Percentiles rank a stretch among this genome's conserved stretches.
Conservation (phyloP, 2,888 invertebrate genomes). For the Scaptomyza flava region DNA sequence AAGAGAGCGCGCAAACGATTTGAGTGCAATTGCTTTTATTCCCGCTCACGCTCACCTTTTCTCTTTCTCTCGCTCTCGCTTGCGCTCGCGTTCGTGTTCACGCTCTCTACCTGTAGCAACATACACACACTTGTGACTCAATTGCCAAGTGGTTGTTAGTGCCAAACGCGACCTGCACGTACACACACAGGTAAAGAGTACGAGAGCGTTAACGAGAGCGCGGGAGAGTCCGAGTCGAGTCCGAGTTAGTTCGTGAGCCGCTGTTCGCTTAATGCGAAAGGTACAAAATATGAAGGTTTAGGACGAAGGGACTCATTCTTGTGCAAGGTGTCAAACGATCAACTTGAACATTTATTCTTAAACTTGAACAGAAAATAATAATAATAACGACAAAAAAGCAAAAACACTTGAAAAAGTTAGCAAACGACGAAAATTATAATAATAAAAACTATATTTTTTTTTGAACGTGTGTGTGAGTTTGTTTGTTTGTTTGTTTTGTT, state of each 20-base stretch:
- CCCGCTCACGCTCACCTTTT: neutral
- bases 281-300: constrained; percentile 85
- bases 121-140: constrained; percentile 19
- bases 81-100: neutral
- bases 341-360: constrained; percentile 66
- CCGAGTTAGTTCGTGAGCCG: constrained; percentile 8
- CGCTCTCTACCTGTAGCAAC: constrained; percentile 34
- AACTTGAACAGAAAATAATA: constrained; percentile 1
- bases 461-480: constrained; percentile 27
- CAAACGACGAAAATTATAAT: constrained; percentile 1
- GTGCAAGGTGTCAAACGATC: constrained; percentile 85
- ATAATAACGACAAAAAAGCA: neutral
- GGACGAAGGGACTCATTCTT: constrained; percentile 86
- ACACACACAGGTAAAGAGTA: constrained; percentile 27
- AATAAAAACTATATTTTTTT: constrained; percentile 14
- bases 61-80: neutral
- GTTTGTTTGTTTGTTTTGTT: constrained; percentile 23
- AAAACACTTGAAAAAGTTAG: constrained; percentile 14
- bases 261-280: constrained; percentile 52
- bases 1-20: constrained; percentile 7
- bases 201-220: constrained; percentile 4
- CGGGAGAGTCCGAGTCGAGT: constrained; percentile 9
- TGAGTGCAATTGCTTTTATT: constrained; percentile 5
- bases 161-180: constrained; percentile 17
- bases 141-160: constrained; percentile 39